These are phyloP conservation scores for Ovis canadensis DNA, from an alignment of 2,113 vertebrate genomes.

Conservation along the genomic window DNA sequence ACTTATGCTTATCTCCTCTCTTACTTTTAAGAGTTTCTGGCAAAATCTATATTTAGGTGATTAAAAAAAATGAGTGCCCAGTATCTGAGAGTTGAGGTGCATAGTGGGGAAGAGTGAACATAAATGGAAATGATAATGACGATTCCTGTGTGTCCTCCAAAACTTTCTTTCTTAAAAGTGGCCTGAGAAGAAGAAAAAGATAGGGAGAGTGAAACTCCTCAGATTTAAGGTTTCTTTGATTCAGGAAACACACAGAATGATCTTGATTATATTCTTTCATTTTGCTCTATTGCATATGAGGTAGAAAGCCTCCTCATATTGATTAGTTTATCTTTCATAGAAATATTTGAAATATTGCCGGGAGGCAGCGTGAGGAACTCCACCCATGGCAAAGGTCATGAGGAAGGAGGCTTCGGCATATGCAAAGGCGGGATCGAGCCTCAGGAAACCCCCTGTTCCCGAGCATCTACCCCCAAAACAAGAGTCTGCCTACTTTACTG, in stretches of 20 bases:
- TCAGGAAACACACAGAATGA: background rate
- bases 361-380: too few species aligned
- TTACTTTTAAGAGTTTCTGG: background rate
- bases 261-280: background rate
- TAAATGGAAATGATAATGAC: background rate
- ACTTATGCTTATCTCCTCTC: background rate
- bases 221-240: background rate
- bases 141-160: rapidly evolving
- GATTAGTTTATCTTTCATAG: background rate
- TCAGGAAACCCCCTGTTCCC: too few species aligned
- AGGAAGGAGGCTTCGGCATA: too few species aligned
- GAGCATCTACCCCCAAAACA: too few species aligned
- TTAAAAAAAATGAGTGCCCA: background rate
- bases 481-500: too few species aligned
- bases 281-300: background rate
- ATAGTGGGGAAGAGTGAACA: background rate
- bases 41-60: background rate
- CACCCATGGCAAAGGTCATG: too few species aligned
- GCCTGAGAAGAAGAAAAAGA: background rate
- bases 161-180: background rate
- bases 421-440: too few species aligned
- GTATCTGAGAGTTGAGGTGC: background rate
- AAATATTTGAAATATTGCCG: background rate
- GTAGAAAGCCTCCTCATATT: background rate
- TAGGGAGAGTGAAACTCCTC: rapidly evolving